These are phyloP conservation scores for Tortricodes alternella DNA, from an alignment of 2,888 invertebrate genomes.

Conservation along the genomic window DNA sequence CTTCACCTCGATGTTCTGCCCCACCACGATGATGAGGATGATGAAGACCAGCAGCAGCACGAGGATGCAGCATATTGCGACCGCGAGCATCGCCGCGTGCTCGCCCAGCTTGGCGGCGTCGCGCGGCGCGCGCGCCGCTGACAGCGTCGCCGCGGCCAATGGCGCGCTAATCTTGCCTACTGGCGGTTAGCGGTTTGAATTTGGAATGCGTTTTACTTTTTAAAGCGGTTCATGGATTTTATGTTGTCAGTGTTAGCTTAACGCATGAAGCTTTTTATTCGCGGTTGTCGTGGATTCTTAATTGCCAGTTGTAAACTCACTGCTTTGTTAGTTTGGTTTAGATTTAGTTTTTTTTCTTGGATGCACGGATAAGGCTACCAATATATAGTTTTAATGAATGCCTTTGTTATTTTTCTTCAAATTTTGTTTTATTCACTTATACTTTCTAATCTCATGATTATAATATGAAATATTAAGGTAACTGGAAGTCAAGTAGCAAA, in stretches of 20 bases:
- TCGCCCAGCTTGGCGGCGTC: conserved; percentile 78
- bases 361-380: too few species aligned
- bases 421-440: too few species aligned
- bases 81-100: conserved; percentile 88
- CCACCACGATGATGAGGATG: conserved; percentile 90
- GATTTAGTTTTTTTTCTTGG: too few species aligned
- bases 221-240: neutral
- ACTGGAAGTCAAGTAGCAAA: neutral
- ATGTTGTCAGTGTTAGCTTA: neutral
- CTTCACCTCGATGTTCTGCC: conserved; percentile 87
- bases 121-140: conserved; percentile 41
- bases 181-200: conserved; percentile 41
- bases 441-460: too few species aligned
- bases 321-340: too few species aligned
- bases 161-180: neutral
- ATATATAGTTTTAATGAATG: too few species aligned
- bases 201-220: neutral
- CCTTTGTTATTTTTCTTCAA: too few species aligned
- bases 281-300: too few species aligned
- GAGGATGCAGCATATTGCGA: conserved; percentile 92
- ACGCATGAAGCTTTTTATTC: too few species aligned
- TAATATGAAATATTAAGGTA: too few species aligned
- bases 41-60: conserved; percentile 91
- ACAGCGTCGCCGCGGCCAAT: neutral
- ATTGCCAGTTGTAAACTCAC: neutral